Base-by-base conservation (phyloP, 2,113 vertebrate species). In the Malurus alboscapulatus region DNA sequence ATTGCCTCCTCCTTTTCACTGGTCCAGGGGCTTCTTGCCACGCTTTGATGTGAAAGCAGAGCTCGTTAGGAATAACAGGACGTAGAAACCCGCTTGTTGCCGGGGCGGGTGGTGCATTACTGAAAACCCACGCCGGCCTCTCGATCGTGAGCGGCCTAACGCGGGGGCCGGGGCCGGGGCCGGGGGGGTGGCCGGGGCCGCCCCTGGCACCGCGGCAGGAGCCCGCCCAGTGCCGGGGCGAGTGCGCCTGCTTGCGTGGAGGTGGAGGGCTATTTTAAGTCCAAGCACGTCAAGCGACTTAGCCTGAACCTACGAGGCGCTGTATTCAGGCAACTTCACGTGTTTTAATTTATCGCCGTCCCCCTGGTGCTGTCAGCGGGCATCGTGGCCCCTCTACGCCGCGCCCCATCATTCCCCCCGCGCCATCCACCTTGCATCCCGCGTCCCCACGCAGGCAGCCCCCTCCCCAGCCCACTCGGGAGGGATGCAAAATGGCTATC, bases 401-500 rank as follows among this genome's bases (percentile, higher is more conserved):
- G 25, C 42, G 9, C n/a, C 21, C 63, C 38, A 53, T 74, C 45
- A 45, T 36, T 66, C 17, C 11, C 11, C 19, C 11, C 4, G 14
- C 44, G 14, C 44, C 14, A 61, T 74, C 47, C n/a, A 26, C 61
- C n/a, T 80, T 42, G 79, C 73, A n/a, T 27, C 36, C 51, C 55
- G 47, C n/a, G 50, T 42, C 51, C 84, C 65, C 69, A 27, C 50
- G 58, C 58, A 19, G 65, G 75, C 87, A 96, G 89, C 79, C 93
- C 95, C 88, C 74, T 96, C 94, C 96, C 95, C 87, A 97, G 94
- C 95, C 96, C 94, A 62, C 94, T 95, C 53, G 89, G 88, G 91
- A 92, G 95, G 91, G 96, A 95, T 95, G 97, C 96, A 97, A 98
- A 97, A 97, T 98, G 97, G 97, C 97, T 92, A 93, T 96, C 93